phyloP scores from a whole-genome alignment of 2,797 vertebrate species.

The Pachyuromys duprasi region DNA sequence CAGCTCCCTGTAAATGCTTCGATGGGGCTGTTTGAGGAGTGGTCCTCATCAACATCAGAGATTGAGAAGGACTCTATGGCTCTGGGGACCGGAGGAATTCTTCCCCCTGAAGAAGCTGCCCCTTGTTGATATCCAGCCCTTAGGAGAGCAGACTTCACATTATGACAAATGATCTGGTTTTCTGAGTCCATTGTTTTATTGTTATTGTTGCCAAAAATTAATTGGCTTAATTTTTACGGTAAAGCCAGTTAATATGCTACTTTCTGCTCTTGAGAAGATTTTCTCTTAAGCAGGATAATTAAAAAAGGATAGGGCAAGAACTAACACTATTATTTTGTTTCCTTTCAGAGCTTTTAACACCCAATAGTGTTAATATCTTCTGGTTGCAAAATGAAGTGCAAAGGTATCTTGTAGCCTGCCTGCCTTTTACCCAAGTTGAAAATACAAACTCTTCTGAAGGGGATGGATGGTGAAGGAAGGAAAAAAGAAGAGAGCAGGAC shows the following conservation, averaged over 20 bases:
- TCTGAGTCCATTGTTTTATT: constrained; percentile 78
- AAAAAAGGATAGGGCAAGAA: constrained; percentile 26
- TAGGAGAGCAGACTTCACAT: constrained; percentile 74
- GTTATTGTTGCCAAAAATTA: constrained; percentile 65
- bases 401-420: background rate
- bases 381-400: constrained; percentile 42
- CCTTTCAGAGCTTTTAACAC: constrained; percentile 43
- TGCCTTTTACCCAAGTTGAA: background rate
- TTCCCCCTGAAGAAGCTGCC: constrained; percentile 65
- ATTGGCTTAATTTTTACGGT: constrained; percentile 80
- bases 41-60: constrained; percentile 73
- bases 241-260: constrained; percentile 50
- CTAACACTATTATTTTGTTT: constrained; percentile 59
- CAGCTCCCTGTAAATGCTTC: constrained; percentile 83
- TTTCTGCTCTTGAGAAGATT: constrained; percentile 11
- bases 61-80: constrained; percentile 67
- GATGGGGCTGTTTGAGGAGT: constrained; percentile 75
- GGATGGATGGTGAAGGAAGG: background rate
- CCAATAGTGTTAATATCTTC: constrained; percentile 53
- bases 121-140: constrained; percentile 69
- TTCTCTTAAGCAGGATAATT: constrained; percentile 1
- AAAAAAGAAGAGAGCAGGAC: background rate
- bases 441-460: background rate
- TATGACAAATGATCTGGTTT: constrained; percentile 78
- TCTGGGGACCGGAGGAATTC: constrained; percentile 77